A percentile compares a stretch with the other conserved stretches of the same genome.
Evolutionary conservation across 2,888 invertebrate genomes (phyloP).

Genomic region (Nomada ferruginata): DNA sequence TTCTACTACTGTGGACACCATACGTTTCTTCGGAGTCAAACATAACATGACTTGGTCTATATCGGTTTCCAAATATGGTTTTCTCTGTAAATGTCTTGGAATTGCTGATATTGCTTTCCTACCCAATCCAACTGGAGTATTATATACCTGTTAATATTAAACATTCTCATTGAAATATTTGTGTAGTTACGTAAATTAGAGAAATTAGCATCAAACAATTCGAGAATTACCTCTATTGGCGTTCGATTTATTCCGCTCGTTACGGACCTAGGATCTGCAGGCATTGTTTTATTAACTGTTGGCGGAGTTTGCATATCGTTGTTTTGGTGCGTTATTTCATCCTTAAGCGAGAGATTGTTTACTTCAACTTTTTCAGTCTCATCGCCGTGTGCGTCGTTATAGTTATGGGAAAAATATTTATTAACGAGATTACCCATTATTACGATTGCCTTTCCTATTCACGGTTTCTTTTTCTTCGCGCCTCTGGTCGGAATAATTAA

Average conservation of each 20-base stretch:
- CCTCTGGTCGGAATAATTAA: constrained; percentile 1
- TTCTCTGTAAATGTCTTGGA: constrained; percentile 75
- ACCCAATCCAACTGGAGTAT: constrained; percentile 57
- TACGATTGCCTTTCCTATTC: background rate
- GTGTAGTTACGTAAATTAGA: background rate
- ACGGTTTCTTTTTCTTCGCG: background rate
- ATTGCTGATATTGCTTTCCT: constrained; percentile 71
- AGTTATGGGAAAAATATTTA: constrained; percentile 64
- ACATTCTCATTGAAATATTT: background rate
- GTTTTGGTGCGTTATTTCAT: constrained; percentile 37
- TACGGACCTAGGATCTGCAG: constrained; percentile 76
- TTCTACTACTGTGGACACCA: constrained; percentile 64
- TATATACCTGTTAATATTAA: constrained; percentile 57
- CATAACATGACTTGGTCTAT: constrained; percentile 72
- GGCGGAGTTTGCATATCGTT: constrained; percentile 68
- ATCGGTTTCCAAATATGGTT: constrained; percentile 79
- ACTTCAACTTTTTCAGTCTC: constrained; percentile 56
- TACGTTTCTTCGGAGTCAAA: constrained; percentile 62
- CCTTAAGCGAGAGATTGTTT: constrained; percentile 8
- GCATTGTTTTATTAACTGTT: constrained; percentile 56
- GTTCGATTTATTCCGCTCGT: constrained; percentile 75
- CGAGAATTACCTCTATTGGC: constrained; percentile 73
- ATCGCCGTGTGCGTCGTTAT: constrained; percentile 3
- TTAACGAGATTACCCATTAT: constrained; percentile 75
- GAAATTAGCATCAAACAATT: background rate